Evolutionary conservation across 1,140 invertebrate genomes (phyloP).

Genomic region (Trachymyrmex cornetzi): DNA sequence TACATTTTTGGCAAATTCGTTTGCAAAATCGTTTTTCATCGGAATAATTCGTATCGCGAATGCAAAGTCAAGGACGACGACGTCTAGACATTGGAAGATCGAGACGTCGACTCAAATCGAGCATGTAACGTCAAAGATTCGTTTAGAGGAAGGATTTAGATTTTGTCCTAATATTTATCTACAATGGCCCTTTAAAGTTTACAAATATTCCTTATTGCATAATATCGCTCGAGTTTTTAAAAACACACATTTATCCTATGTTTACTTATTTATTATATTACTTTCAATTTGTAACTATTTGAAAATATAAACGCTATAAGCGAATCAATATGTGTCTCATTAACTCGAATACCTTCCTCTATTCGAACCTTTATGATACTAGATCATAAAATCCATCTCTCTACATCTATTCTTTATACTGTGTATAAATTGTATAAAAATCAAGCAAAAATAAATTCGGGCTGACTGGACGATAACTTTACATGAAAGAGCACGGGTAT

Average conservation of each 20-base stretch:
- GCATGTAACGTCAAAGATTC: conserved; percentile 33
- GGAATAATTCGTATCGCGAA: conserved; percentile 70
- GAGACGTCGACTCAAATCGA: conserved; percentile 50
- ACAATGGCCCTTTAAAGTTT: conserved; percentile 5
- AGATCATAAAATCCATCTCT: conserved; percentile 44
- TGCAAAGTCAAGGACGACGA: conserved; percentile 43
- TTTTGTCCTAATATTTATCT: conserved; percentile 8
- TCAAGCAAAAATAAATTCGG: conserved; percentile 76
- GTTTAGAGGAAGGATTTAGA: conserved; percentile 57
- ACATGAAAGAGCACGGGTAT: conserved; percentile 57
- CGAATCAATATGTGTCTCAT: conserved; percentile 43
- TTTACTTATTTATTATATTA: conserved; percentile 52
- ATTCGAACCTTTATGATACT: conserved; percentile 56
- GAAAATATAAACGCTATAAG: conserved; percentile 60
- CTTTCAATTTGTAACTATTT: conserved; percentile 65
- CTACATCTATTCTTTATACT: conserved; percentile 63
- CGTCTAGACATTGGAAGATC: conserved; percentile 65
- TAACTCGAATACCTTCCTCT: conserved; percentile 54
- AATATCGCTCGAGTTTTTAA: conserved; percentile 51
- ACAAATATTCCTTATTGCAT: conserved; percentile 29
- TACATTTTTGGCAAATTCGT: conserved; percentile 48
- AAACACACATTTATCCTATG: conserved; percentile 20
- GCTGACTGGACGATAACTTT: conserved; percentile 68
- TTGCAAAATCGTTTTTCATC: conserved; percentile 65
- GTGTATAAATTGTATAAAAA: conserved; percentile 81